A percentile compares a stretch with the other conserved stretches of the same genome.
Conservation (phyloP, 1,140 invertebrate species). For the Pachypsylla venusta region DNA sequence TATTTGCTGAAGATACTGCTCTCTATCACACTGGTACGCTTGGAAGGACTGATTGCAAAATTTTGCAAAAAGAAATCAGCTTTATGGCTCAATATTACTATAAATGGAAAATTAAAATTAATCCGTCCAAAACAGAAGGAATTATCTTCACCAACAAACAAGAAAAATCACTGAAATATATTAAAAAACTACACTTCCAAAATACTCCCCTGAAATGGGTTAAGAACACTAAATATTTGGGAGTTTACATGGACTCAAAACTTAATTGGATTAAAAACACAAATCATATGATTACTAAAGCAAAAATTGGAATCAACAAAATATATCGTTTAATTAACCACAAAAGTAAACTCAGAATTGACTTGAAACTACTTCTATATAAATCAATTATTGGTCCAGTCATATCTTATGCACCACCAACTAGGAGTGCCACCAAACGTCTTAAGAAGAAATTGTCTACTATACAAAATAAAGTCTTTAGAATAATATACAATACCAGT, state of each 20-base stretch:
- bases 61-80: neutral
- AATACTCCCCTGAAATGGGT: neutral
- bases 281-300: neutral
- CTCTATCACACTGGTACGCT: neutral
- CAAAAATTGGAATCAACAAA: neutral
- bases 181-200: neutral
- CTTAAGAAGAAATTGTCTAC: neutral
- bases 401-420: neutral
- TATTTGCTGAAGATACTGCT: neutral
- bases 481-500: neutral
- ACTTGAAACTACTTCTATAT: neutral
- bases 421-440: neutral
- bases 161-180: neutral
- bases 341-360: neutral
- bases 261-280: neutral
- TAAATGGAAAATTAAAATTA: constrained; percentile 5
- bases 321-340: neutral
- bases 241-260: neutral
- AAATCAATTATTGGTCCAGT: neutral
- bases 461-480: neutral
- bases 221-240: neutral
- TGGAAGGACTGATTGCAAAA: neutral
- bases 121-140: neutral
- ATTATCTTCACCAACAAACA: neutral
- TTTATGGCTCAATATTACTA: neutral